Conservation (phyloP, 1,140 invertebrate species). For the Ips nitidus region DNA sequence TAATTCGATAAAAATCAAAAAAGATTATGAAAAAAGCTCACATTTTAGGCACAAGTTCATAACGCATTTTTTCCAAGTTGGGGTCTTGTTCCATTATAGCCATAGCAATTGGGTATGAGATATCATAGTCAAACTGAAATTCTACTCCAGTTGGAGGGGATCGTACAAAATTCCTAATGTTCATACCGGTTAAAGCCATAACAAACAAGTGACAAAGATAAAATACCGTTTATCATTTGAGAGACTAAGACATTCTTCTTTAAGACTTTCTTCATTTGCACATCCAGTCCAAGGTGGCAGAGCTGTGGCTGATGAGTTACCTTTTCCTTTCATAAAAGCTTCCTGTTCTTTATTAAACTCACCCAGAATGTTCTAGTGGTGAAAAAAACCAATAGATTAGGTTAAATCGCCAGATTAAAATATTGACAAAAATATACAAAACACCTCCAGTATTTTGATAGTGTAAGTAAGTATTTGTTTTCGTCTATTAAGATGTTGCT, state of each 20-base stretch:
- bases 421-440: no score
- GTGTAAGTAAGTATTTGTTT: slow-evolving; percentile 28
- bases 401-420: no score
- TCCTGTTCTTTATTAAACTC: slow-evolving; percentile 97
- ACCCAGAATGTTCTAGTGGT: slow-evolving; percentile 81
- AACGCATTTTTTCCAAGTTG: slow-evolving; percentile 96
- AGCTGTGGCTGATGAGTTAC: slow-evolving; percentile 70
- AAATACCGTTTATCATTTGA: slow-evolving; percentile 77
- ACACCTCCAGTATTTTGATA: no score
- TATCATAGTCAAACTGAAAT: slow-evolving; percentile 94
- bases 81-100: slow-evolving; percentile 93
- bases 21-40: slow-evolving; percentile 55
- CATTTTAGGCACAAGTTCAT: slow-evolving; percentile 98
- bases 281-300: slow-evolving; percentile 91
- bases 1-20: slow-evolving; percentile 4
- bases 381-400: slow-evolving; percentile 40
- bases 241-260: slow-evolving; percentile 91
- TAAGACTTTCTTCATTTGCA: slow-evolving; percentile 84
- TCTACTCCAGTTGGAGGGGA: slow-evolving; percentile 93
- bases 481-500: not conserved
- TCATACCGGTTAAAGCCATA: not conserved
- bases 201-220: not conserved
- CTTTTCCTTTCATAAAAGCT: slow-evolving; percentile 87
- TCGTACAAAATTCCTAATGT: slow-evolving; percentile 85
- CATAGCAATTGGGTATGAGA: slow-evolving; percentile 86